Percentiles rank a stretch among this genome's conserved stretches.
Evolutionary conservation across 2,797 vertebrate genomes (phyloP).

Genomic region (Silurus aristotelis): DNA sequence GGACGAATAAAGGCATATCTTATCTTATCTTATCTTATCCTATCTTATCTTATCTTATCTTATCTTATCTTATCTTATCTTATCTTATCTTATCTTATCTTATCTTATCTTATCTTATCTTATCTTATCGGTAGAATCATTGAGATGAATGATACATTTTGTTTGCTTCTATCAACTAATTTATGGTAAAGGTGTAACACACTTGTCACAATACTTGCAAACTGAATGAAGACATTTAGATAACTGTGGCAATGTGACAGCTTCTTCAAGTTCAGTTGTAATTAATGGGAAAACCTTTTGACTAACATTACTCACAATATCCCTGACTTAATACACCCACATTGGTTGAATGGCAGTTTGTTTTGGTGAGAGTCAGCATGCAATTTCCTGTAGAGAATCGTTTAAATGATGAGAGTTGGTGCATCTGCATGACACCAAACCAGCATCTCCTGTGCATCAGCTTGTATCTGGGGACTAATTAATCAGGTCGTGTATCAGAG

Average conservation of each 20-base stretch:
- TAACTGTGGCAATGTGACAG: slow-evolving; percentile 64
- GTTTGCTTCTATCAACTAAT: too few species aligned
- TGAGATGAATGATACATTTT: too few species aligned
- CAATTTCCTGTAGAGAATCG: slow-evolving; percentile 64
- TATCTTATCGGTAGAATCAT: too few species aligned
- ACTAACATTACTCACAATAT: slow-evolving; percentile 61
- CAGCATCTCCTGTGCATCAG: slow-evolving; percentile 31
- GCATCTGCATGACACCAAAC: slow-evolving; percentile 52
- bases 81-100: too few species aligned
- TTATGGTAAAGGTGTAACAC: not conserved
- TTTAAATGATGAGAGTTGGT: slow-evolving; percentile 56
- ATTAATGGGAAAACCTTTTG: slow-evolving; percentile 69
- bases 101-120: too few species aligned
- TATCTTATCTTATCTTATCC: too few species aligned
- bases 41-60: too few species aligned
- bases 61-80: too few species aligned
- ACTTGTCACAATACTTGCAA: slow-evolving; percentile 17
- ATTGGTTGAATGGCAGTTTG: slow-evolving; percentile 49
- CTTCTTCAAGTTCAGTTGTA: slow-evolving; percentile 62
- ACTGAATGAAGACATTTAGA: slow-evolving; percentile 28
- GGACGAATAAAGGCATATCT: too few species aligned
- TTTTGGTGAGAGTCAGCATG: slow-evolving; percentile 43
- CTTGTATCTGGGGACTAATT: slow-evolving; percentile 66
- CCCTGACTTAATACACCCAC: slow-evolving; percentile 57
- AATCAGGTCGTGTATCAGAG: slow-evolving; percentile 51